Evolutionary conservation across 2,888 invertebrate species (phyloP).

Genomic region (Heterodera filipjevi): DNA sequence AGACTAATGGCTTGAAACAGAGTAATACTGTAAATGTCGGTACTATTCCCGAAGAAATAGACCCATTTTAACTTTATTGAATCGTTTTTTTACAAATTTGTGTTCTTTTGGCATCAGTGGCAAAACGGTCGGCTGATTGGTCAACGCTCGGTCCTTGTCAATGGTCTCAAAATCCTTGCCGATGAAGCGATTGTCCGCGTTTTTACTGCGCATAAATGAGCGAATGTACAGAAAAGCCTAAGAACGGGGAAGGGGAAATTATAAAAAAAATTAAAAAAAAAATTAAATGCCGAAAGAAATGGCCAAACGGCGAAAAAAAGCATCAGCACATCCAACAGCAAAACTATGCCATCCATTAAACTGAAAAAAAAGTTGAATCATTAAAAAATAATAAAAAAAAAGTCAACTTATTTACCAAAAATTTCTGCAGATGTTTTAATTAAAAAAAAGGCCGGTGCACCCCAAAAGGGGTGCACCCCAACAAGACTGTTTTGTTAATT

Average conservation of each 20-base stretch:
- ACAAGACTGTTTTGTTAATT: too few relatives aligned
- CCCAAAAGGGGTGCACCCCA: too few relatives aligned
- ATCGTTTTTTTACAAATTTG: too few relatives aligned
- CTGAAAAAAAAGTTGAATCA: background rate
- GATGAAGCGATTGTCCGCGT: constrained; percentile 48
- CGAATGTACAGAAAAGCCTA: constrained; percentile 38
- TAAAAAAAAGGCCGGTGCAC: too few relatives aligned
- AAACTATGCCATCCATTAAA: background rate
- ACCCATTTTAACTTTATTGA: too few relatives aligned
- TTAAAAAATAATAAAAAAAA: background rate
- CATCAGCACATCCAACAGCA: constrained; percentile 13
- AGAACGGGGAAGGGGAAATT: too few relatives aligned
- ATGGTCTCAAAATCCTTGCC: constrained; percentile 50
- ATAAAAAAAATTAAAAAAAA: background rate
- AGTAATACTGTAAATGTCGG: too few relatives aligned
- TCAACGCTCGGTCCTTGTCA: constrained; percentile 49
- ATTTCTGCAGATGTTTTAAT: background rate
- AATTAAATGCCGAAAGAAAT: background rate
- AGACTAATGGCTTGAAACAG: too few relatives aligned
- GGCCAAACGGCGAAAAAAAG: background rate
- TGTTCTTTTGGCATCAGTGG: constrained; percentile 49
- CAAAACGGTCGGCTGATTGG: constrained; percentile 44
- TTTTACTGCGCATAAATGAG: constrained; percentile 28
- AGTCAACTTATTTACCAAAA: background rate
- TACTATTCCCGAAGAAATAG: too few relatives aligned